These are phyloP conservation scores for Actenoides hombroni DNA, from an alignment of 2,113 vertebrate genomes.

Conservation along the genomic window DNA sequence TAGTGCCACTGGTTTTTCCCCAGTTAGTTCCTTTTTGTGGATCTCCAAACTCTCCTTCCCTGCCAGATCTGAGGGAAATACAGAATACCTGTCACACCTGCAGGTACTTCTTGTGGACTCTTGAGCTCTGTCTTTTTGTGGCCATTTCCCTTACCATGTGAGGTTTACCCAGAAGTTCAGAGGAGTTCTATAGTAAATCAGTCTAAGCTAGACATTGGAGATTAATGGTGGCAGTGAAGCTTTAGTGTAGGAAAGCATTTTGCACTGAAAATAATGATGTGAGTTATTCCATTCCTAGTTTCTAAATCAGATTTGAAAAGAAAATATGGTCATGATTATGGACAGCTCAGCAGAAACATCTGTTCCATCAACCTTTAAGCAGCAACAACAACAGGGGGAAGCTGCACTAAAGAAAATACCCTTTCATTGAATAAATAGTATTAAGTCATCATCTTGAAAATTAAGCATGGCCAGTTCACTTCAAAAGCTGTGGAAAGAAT, in stretches of 20 bases:
- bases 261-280: not conserved
- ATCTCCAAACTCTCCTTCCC: not conserved
- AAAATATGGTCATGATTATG: not conserved
- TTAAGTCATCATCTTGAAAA: not conserved
- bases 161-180: not conserved
- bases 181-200: not conserved
- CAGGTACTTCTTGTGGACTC: not conserved
- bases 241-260: not conserved
- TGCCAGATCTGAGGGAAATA: not conserved
- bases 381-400: not conserved
- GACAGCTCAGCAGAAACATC: not conserved
- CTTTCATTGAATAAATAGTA: not conserved
- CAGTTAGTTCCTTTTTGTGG: not conserved
- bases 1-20: not conserved
- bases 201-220: not conserved
- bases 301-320: not conserved
- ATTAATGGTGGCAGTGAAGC: not conserved
- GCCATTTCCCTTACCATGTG: rapidly evolving
- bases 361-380: not conserved
- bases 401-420: not conserved
- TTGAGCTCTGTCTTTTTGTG: not conserved
- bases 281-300: not conserved
- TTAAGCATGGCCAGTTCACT: not conserved
- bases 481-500: not conserved
- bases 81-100: not conserved